Conservation (phyloP, 2,797 vertebrate species). For the Megalops cyprinoides region DNA sequence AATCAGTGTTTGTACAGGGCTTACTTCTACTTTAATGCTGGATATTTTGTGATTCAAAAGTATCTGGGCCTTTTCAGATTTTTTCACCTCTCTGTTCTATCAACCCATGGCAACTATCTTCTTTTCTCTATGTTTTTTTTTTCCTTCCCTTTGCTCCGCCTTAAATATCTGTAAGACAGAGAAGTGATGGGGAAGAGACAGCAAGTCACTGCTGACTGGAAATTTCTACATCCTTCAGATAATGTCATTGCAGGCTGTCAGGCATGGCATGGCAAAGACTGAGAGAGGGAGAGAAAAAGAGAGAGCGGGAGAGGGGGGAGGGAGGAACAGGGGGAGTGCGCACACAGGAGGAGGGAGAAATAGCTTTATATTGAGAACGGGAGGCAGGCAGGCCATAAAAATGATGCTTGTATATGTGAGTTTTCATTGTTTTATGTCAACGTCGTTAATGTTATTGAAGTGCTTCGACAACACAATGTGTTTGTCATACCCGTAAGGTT, state of each 20-base stretch:
- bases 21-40: neutral
- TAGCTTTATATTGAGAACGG: conserved; percentile 19
- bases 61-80: neutral
- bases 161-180: neutral
- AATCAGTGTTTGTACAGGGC: neutral
- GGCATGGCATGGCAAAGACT: conserved; percentile 40
- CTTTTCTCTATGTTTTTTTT: neutral
- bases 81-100: neutral
- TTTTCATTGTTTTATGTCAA: neutral
- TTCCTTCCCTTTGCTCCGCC: no score
- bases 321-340: neutral
- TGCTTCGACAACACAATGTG: neutral
- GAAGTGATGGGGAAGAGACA: conserved; percentile 44
- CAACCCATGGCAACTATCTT: neutral
- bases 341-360: conserved; percentile 36
- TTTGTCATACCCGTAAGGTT: neutral
- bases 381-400: neutral
- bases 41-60: no score
- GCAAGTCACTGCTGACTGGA: conserved; percentile 42
- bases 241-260: conserved; percentile 53
- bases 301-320: neutral
- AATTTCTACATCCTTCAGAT: conserved; percentile 49
- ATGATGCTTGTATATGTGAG: neutral
- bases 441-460: neutral
- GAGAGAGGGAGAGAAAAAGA: neutral